Evolutionary conservation across 2,888 invertebrate genomes (phyloP).

Genomic region (Leptinotarsa peninsularis): DNA sequence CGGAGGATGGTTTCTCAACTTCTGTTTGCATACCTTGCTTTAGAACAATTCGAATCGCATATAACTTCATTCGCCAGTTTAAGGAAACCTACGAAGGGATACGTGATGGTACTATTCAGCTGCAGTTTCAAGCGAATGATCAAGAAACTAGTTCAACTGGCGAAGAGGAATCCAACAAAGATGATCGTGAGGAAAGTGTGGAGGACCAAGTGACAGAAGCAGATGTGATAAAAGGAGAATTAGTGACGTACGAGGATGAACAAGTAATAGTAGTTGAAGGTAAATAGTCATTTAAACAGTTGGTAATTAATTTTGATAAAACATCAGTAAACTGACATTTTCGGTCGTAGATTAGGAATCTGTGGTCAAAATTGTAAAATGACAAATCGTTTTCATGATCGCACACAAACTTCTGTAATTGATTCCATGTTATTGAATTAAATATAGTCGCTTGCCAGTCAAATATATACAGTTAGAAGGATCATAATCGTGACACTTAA

Average conservation of each 20-base stretch:
- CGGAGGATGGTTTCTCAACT: conserved; percentile 36
- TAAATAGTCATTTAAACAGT: no score
- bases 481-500: no score
- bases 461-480: no score
- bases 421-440: no score
- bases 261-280: neutral
- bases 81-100: conserved; percentile 42
- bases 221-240: neutral
- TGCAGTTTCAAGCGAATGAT: neutral
- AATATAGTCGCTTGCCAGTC: no score
- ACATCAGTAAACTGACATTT: no score
- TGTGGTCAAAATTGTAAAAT: no score
- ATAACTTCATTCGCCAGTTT: conserved; percentile 45
- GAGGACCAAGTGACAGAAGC: neutral
- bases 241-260: neutral
- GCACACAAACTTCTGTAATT: no score
- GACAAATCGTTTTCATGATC: no score
- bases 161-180: neutral
- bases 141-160: neutral
- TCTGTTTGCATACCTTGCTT: conserved; percentile 45
- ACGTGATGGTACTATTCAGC: conserved; percentile 21
- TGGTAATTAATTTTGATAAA: no score
- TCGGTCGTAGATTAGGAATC: no score
- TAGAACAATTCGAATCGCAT: conserved; percentile 43
- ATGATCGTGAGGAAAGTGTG: neutral